Evolutionary conservation across 1,140 invertebrate genomes (phyloP).

Genomic region (Plutomurus gul): DNA sequence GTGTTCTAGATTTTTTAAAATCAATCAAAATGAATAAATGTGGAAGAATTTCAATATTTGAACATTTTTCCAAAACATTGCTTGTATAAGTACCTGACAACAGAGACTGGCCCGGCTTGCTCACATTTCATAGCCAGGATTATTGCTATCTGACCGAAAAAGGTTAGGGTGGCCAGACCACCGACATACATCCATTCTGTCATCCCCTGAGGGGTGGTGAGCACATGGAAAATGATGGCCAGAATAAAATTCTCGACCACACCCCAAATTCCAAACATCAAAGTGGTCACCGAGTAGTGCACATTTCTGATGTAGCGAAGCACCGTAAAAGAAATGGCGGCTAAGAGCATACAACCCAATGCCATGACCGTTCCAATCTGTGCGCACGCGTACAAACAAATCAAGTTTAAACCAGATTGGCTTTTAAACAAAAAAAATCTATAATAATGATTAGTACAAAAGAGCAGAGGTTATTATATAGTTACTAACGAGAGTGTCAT

Average conservation of each 20-base stretch:
- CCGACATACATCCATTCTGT: conserved; percentile 6
- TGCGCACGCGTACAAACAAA: background rate
- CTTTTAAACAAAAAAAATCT: background rate
- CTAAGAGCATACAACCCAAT: conserved; percentile 20
- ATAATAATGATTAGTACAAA: background rate
- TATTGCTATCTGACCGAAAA: conserved; percentile 41
- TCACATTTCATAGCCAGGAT: conserved; percentile 44
- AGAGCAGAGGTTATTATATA: background rate
- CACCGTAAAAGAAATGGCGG: conserved; percentile 26
- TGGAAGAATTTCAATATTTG: background rate
- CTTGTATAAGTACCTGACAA: conserved; percentile 6
- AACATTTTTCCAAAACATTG: background rate
- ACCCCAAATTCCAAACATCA: conserved; percentile 33
- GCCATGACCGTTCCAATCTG: conserved; percentile 38
- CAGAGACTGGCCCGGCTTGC: conserved; percentile 30
- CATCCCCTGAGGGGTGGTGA: background rate
- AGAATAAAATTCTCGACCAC: conserved; percentile 16
- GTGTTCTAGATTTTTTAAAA: background rate
- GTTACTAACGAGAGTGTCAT: conserved; percentile 30
- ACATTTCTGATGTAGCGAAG: conserved; percentile 36
- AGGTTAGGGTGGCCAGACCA: conserved; percentile 8
- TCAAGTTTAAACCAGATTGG: background rate
- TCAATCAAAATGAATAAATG: background rate
- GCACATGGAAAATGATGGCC: background rate
- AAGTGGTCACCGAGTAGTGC: conserved; percentile 31